phyloP scores from a whole-genome alignment of 1,140 invertebrate species.

The Rhysida immarginata region DNA sequence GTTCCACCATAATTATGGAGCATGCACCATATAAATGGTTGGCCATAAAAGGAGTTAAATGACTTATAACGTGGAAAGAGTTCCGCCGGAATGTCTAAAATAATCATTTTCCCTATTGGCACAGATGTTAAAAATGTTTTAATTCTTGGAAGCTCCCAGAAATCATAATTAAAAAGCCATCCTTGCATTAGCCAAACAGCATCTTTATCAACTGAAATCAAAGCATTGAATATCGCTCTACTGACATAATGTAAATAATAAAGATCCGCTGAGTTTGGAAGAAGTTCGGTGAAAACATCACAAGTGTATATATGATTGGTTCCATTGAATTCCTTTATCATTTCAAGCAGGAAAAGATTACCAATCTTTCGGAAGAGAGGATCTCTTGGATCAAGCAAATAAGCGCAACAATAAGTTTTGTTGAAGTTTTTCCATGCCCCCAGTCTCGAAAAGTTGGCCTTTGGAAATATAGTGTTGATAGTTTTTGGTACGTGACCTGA shows the following conservation, averaged over 20 bases:
- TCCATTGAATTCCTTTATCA: constrained; percentile 50
- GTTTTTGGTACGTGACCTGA: constrained; percentile 69
- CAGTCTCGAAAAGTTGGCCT: constrained; percentile 6
- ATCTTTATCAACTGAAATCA: constrained; percentile 50
- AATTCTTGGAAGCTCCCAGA: constrained; percentile 16
- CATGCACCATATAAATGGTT: constrained; percentile 94
- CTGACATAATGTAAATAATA: constrained; percentile 48
- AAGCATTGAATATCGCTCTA: constrained; percentile 47
- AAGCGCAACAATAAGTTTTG: constrained; percentile 1
- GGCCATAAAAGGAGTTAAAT: constrained; percentile 69
- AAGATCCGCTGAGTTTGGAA: constrained; percentile 41
- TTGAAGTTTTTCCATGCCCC: constrained; percentile 6
- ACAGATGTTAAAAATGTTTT: constrained; percentile 17
- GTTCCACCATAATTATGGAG: constrained; percentile 88
- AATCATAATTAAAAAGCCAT: constrained; percentile 17
- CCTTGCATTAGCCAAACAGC: constrained; percentile 34
- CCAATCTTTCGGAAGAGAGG: constrained; percentile 6
- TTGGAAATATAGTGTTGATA: constrained; percentile 36
- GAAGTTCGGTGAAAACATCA: constrained; percentile 78
- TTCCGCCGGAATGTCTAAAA: constrained; percentile 6
- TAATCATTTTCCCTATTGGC: constrained; percentile 16
- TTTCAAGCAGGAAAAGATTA: constrained; percentile 26
- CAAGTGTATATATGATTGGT: constrained; percentile 72
- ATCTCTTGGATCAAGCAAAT: constrained; percentile 2
- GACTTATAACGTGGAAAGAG: constrained; percentile 35